Conservation (phyloP, 2,113 vertebrate genomes). For the Psettodes erumei region DNA sequence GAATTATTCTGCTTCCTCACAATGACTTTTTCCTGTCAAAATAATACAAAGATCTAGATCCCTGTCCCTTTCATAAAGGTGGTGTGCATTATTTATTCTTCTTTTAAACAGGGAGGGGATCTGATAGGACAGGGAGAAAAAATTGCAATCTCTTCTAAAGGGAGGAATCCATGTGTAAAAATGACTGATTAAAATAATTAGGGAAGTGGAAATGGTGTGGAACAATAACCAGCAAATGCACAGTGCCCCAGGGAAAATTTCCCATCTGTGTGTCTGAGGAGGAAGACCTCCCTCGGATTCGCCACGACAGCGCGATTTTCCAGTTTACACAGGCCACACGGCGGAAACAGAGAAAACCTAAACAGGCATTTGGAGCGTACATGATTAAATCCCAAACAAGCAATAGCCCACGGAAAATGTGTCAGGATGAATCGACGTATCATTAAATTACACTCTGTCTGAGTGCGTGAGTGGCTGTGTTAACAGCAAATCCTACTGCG, state of each 20-base stretch:
- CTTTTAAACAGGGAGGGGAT: not conserved
- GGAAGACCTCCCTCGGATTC: conserved; percentile 69
- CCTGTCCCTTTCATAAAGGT: conserved; percentile 6
- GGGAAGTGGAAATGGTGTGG: conserved; percentile 76
- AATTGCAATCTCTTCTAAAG: conserved; percentile 41
- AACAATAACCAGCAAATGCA: conserved; percentile 78
- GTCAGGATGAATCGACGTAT: conserved; percentile 66
- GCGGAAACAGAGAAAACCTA: conserved; percentile 47
- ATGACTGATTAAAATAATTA: conserved; percentile 77
- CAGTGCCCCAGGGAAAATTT: conserved; percentile 60
- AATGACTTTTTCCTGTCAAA: conserved; percentile 44
- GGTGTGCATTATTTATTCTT: conserved; percentile 9
- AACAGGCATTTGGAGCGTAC: conserved; percentile 45
- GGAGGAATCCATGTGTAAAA: conserved; percentile 72
- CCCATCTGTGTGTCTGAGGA: conserved; percentile 73
- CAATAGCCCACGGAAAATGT: conserved; percentile 60
- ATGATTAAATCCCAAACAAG: conserved; percentile 61
- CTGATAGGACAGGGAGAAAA: not conserved
- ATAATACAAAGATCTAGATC: conserved; percentile 30
- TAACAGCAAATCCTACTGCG: conserved; percentile 52
- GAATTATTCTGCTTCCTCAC: conserved; percentile 35
- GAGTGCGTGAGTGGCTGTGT: conserved; percentile 44
- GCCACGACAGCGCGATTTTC: conserved; percentile 56
- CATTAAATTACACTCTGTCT: conserved; percentile 61
- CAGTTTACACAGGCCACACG: conserved; percentile 56